A percentile compares a stretch with the other conserved stretches of the same genome.
phyloP scores from a whole-genome alignment of 2,797 vertebrate species.

The Myoxocephalus aenaeus region DNA sequence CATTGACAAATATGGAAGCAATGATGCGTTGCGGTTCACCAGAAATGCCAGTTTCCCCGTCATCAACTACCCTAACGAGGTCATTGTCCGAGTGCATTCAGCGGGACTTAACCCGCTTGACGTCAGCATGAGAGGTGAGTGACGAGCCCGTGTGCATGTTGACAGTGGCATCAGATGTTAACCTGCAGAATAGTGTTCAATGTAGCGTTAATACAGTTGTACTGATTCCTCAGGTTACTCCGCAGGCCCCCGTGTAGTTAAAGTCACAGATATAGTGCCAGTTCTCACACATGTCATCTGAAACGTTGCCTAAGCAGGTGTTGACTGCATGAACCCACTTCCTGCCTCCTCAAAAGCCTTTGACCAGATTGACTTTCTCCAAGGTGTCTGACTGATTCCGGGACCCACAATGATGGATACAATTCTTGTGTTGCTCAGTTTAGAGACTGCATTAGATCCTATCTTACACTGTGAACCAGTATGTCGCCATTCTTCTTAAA shows the following conservation, averaged over 20 bases:
- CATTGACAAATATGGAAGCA: slow-evolving; percentile 91
- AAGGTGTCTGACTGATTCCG: neutral
- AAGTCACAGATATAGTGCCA: neutral
- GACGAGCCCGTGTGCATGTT: neutral
- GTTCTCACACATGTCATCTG: neutral
- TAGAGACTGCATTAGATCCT: neutral
- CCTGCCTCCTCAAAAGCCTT: neutral
- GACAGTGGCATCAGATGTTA: neutral
- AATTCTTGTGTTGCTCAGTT: neutral
- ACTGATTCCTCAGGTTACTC: no score
- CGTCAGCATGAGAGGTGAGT: slow-evolving; percentile 96
- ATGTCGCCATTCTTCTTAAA: neutral
- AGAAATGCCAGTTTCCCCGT: slow-evolving; percentile 87
- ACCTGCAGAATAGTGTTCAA: neutral
- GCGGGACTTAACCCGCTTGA: slow-evolving; percentile 94
- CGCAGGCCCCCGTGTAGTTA: neutral
- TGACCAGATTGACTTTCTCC: neutral
- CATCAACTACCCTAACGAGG: slow-evolving; percentile 93
- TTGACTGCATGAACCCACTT: neutral
- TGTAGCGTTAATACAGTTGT: neutral
- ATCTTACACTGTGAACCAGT: neutral
- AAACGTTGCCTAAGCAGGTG: neutral
- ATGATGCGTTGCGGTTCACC: slow-evolving; percentile 90
- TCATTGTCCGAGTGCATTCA: slow-evolving; percentile 92
- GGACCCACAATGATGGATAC: neutral